Conservation (phyloP, 2,797 vertebrate genomes). For the Cygnus olor region DNA sequence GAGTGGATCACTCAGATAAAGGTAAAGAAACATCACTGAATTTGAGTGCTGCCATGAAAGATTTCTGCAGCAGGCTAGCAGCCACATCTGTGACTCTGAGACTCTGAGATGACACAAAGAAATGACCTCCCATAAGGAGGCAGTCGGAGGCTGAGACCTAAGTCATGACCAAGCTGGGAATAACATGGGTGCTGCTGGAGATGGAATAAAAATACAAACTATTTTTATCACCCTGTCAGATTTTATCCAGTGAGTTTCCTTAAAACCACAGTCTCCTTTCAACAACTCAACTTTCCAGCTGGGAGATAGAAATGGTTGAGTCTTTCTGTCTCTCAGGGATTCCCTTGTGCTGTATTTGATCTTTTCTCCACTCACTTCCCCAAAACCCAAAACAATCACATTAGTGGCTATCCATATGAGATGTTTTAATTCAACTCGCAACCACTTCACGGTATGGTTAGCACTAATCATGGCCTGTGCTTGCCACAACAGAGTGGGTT, state of each 20-base stretch:
- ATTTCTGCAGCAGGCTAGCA: constrained; percentile 46
- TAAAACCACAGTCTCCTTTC: constrained; percentile 78
- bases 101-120: constrained; percentile 76
- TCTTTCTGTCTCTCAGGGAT: constrained; percentile 35
- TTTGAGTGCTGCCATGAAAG: not conserved
- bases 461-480: constrained; percentile 20
- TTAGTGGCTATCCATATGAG: constrained; percentile 14
- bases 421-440: constrained; percentile 42
- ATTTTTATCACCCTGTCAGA: constrained; percentile 84
- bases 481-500: not conserved
- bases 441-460: not conserved
- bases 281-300: constrained; percentile 74
- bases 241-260: constrained; percentile 77
- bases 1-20: not conserved
- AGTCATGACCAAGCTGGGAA: constrained; percentile 66
- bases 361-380: not conserved
- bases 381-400: constrained; percentile 1
- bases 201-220: constrained; percentile 73
- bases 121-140: constrained; percentile 81
- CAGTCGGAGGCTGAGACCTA: constrained; percentile 73
- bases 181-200: constrained; percentile 79
- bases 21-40: not conserved
- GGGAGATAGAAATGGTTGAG: constrained; percentile 59
- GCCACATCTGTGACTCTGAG: constrained; percentile 72
- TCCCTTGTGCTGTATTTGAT: constrained; percentile 30